Base-by-base conservation (phyloP, 2,113 vertebrate species). In the Dascyllus trimaculatus region DNA sequence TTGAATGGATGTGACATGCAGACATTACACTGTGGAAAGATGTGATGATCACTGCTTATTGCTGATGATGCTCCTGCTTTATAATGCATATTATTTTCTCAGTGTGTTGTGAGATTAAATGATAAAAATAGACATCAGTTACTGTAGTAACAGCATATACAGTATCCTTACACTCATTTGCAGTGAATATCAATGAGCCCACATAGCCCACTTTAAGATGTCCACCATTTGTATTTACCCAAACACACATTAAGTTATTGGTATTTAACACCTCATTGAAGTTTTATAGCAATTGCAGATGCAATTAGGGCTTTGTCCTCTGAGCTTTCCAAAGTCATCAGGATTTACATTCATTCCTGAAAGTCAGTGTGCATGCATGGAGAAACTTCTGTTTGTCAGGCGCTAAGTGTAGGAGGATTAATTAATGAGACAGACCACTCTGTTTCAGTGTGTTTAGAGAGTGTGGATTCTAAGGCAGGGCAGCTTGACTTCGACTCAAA, bases 321-420 rank as follows among this genome's bases (percentile, higher is more conserved):
- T 32, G 61, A 84, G 85, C 86, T 80, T 77, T 75, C 81, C 89
- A 93, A 91, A 92, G 91, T 94, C 92, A 88, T 71, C 77, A 54
- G 89, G 89, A 88, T 89, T 92, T 90, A 89, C 76, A 85, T 89
- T 81, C 59, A 52, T 81, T 79, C 80, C 84, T 85, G 84, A 91
- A 89, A 92, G 78, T 91, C 86, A 79, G 59, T 26, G 78, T 51
- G 85, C 78, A 67, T 77, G 80, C 78, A 78, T 74, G 78, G 75
- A 56, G 78, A 83, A 90, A 84, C 86, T 81, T 89, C 22, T 85
- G 85, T 89, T 88, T 90, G 75, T 90, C 86, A 80, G 81, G 61
- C 78, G 15, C 82, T 82, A 81, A 91, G 79, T 85, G 84, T 80
- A 74, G 89, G 74, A 87, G 88, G 85, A 92, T 91, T 92, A 91